These are phyloP conservation scores for Lynx canadensis DNA, from an alignment of 2,113 vertebrate species.

Conservation along the genomic window DNA sequence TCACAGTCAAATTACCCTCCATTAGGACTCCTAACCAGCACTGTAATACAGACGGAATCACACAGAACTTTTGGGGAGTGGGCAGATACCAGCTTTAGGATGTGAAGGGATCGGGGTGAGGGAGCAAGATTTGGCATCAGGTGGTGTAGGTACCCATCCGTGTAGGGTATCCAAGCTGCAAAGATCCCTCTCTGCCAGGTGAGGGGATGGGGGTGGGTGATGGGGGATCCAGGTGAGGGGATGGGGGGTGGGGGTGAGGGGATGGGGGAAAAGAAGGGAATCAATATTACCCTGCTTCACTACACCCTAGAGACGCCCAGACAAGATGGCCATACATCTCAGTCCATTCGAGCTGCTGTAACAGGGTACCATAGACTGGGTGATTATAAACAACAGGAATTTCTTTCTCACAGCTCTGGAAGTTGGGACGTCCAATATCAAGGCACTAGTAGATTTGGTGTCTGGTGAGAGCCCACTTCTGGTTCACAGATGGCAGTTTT, in stretches of 20 bases:
- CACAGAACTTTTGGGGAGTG: not conserved
- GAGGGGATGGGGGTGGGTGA: not conserved
- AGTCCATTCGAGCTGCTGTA: not conserved
- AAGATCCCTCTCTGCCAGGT: not conserved
- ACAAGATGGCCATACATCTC: not conserved
- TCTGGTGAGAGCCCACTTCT: not conserved
- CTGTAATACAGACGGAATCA: not conserved
- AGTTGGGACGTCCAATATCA: not conserved
- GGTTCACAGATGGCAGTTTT: not conserved
- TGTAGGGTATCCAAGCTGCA: not conserved
- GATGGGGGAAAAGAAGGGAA: not conserved
- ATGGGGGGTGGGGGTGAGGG: not conserved
- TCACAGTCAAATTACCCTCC: not conserved
- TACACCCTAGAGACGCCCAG: not conserved
- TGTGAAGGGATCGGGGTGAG: not conserved
- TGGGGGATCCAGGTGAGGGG: not conserved
- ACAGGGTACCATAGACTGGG: not conserved
- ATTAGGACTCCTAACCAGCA: not conserved
- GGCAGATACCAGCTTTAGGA: not conserved
- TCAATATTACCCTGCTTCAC: not conserved
- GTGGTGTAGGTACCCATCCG: not conserved
- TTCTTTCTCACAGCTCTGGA: not conserved
- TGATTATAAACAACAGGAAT: not conserved
- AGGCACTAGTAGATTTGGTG: not conserved
- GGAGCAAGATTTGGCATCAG: not conserved